A percentile compares a stretch with the other conserved stretches of the same genome.
phyloP scores from a whole-genome alignment of 2,797 vertebrate genomes.

The Uromys caudimaculatus region DNA sequence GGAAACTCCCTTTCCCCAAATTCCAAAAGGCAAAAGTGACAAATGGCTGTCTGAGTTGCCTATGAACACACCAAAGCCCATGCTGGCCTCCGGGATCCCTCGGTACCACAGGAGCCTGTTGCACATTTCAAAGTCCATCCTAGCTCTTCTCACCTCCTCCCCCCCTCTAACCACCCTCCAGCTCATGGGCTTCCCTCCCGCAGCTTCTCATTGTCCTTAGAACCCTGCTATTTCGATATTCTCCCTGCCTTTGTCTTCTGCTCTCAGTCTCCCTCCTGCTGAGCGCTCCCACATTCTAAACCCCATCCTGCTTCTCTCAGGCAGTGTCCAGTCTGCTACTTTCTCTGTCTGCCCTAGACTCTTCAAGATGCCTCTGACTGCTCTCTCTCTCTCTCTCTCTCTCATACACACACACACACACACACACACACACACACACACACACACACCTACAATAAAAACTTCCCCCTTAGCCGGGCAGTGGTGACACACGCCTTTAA shows the following conservation, averaged over 20 bases:
- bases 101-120: neutral
- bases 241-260: neutral
- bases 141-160: neutral
- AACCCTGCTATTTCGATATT: neutral
- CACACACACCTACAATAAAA: neutral
- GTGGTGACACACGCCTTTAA: too few species aligned
- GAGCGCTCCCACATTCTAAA: neutral
- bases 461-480: neutral
- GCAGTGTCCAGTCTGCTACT: neutral
- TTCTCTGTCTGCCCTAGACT: neutral
- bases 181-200: neutral
- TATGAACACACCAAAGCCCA: neutral
- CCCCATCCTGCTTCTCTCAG: neutral
- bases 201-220: neutral
- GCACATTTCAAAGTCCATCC: neutral
- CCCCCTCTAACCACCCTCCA: too few species aligned
- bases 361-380: neutral
- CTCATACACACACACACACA: neutral
- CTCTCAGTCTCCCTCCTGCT: neutral
- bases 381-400: neutral
- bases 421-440: neutral
- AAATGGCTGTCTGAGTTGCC: neutral
- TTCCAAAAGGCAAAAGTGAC: neutral
- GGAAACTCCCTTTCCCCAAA: neutral
- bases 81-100: neutral